phyloP scores from a whole-genome alignment of 2,797 vertebrate species.

The Parotocinclus haroldoi region DNA sequence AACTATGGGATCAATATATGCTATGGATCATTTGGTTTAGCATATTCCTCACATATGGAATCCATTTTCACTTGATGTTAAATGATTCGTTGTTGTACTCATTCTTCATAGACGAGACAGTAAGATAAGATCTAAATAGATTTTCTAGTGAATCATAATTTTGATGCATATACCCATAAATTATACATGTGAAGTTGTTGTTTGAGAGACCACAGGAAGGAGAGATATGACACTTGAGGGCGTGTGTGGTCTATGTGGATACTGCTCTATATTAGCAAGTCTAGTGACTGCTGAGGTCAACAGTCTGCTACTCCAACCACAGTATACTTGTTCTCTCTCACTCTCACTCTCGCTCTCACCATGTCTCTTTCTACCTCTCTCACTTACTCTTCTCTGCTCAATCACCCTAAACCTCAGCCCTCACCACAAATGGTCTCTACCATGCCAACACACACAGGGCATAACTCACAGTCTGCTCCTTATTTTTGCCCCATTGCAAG shows the following conservation, averaged over 20 bases:
- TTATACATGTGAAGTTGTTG: constrained; percentile 8
- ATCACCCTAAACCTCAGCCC: constrained; percentile 62
- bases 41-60: constrained; percentile 23
- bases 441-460: constrained; percentile 68
- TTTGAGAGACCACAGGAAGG: constrained; percentile 11
- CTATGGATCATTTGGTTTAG: too few species aligned
- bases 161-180: constrained; percentile 9
- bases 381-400: constrained; percentile 41
- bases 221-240: constrained; percentile 8
- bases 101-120: constrained; percentile 14
- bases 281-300: constrained; percentile 41
- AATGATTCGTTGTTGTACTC: constrained; percentile 11
- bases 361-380: constrained; percentile 30
- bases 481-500: constrained; percentile 48
- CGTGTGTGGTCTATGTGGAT: constrained; percentile 20
- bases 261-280: constrained; percentile 36
- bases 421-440: constrained; percentile 58
- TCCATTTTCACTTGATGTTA: constrained; percentile 22
- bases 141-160: constrained; percentile 1
- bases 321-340: constrained; percentile 30
- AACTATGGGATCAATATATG: constrained; percentile 28
- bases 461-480: constrained; percentile 54
- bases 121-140: not conserved
- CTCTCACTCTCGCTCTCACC: constrained; percentile 40
- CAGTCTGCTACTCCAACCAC: constrained; percentile 40